Conservation (phyloP, 2,113 vertebrate species). For the Tenrec ecaudatus region DNA sequence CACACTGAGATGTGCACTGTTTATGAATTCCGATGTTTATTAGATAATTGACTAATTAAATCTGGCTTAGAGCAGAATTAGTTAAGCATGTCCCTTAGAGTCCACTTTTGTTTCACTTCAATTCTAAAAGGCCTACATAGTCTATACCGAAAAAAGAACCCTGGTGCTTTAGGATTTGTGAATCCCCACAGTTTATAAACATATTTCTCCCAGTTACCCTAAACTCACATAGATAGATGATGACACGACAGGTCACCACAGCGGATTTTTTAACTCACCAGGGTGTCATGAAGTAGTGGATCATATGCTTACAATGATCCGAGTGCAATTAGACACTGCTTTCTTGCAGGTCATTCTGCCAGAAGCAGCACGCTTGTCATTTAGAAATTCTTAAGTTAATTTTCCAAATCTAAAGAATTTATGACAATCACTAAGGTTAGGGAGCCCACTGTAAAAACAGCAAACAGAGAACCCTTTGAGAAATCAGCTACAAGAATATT, state of each 20-base stretch:
- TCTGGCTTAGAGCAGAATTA: slow-evolving; percentile 62
- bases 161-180: not conserved
- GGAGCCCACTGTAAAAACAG: not conserved
- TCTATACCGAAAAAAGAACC: not conserved
- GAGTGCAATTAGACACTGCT: not conserved
- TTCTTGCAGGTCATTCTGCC: not conserved
- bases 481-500: slow-evolving; percentile 28
- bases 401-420: not conserved
- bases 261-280: not conserved
- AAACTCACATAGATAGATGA: not conserved
- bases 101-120: slow-evolving; percentile 60
- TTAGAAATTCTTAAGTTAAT: not conserved
- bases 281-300: not conserved
- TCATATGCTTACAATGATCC: not conserved
- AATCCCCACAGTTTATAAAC: not conserved
- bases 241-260: not conserved
- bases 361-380: not conserved
- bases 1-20: slow-evolving; percentile 54
- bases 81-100: slow-evolving; percentile 62
- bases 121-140: slow-evolving; percentile 15
- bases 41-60: slow-evolving; percentile 80
- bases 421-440: not conserved
- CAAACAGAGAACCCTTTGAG: not conserved
- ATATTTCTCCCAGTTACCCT: not conserved
- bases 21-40: slow-evolving; percentile 76